Evolutionary conservation across 2,113 vertebrate species (phyloP), one percentile per base, ranked within the genome.

Genomic region (Rhagologus leucostigma): DNA sequence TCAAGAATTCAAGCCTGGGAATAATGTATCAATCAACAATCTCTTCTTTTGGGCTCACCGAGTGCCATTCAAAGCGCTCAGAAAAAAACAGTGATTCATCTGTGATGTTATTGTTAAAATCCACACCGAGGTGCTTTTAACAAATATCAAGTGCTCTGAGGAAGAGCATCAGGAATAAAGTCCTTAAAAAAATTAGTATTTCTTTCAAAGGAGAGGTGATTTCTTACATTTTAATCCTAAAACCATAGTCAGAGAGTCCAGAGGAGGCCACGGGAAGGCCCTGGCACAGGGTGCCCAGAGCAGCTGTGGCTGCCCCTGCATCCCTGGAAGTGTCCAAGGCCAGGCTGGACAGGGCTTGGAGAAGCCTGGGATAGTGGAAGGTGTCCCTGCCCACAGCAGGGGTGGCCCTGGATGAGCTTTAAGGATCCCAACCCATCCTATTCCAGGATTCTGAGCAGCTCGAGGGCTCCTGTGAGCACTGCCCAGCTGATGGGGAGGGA

Each of bases 311-410:
- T 79, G 17, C 3, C 29, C 74, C 37, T 41, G 69, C 7, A 44
- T 56, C 85, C 50, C 50, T 37, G 68, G 50, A 6, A 33, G 1
- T 29, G 68, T 4, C 22, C 59, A 1, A 17, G 42, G 35, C 10
- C 50, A 4, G 50, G 56, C 0, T 78, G 84, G 39, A 52, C 0
- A 0, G 46, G 33, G 1, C 7, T 10, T 2, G 63, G 64, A 62
- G 65, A n/a, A 14, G 0, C 19, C 13, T 19, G 67, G 68, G 44
- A 6, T 5, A 4, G 17, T 2, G 60, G 52, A 3, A 57, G 17
- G 6, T 13, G 56, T 39, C 65, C 56, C 47, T 64, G 55, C 10
- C 41, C 42, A 7, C 2, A 16, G 24, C 55, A 33, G 19, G 27
- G 24, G 11, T 18, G 62, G 26, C 5, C 1, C 26, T 29, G 33